phyloP scores from a whole-genome alignment of 1,140 invertebrate genomes.

The Rhyzopertha dominica region DNA sequence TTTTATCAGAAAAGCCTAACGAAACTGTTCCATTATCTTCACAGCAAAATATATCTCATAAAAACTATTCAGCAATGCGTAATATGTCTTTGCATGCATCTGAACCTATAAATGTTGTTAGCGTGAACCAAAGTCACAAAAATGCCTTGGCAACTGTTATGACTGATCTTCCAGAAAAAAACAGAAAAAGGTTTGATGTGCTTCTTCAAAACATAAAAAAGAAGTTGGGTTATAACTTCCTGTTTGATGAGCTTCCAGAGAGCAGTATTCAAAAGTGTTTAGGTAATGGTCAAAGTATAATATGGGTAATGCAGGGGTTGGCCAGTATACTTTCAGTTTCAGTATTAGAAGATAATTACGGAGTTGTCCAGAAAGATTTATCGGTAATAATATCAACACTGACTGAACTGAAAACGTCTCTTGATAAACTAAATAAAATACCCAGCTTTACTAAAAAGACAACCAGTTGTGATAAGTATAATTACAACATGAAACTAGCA shows the following conservation, averaged over 20 bases:
- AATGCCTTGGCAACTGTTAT: constrained; percentile 9
- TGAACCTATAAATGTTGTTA: constrained; percentile 19
- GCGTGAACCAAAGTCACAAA: constrained; percentile 8
- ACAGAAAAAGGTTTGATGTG: constrained; percentile 10
- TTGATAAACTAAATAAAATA: constrained; percentile 67
- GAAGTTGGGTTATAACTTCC: constrained; percentile 60
- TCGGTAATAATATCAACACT: constrained; percentile 60
- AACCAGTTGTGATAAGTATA: constrained; percentile 54
- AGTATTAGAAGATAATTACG: constrained; percentile 69
- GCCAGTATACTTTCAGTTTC: constrained; percentile 62
- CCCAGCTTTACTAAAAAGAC: constrained; percentile 56
- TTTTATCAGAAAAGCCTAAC: constrained; percentile 25
- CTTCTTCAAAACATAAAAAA: constrained; percentile 41
- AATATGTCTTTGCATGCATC: constrained; percentile 24
- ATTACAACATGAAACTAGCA: constrained; percentile 56
- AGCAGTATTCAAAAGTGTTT: constrained; percentile 59
- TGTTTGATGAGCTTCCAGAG: constrained; percentile 66
- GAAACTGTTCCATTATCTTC: background rate
- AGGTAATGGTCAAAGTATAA: constrained; percentile 60
- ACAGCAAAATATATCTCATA: constrained; percentile 11
- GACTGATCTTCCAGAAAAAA: constrained; percentile 19
- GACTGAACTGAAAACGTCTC: constrained; percentile 58
- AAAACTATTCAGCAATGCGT: constrained; percentile 29
- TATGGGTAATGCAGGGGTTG: constrained; percentile 66
- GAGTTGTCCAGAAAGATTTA: constrained; percentile 73